Base-by-base conservation (phyloP, 2,888 invertebrate genomes). In the Caradrina clavipalpis region DNA sequence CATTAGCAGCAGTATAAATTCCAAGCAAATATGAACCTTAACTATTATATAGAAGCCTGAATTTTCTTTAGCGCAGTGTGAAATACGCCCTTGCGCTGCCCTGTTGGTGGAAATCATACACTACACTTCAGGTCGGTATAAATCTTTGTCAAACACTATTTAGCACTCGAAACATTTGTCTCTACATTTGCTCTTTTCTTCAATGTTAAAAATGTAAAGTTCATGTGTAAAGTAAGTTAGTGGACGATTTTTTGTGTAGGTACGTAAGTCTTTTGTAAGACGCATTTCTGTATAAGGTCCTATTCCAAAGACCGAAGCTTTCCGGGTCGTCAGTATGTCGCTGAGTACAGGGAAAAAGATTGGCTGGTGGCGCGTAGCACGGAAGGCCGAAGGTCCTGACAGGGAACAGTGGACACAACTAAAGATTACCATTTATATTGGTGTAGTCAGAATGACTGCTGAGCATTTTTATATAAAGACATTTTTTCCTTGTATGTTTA, bases 61-160 rank as follows among this genome's bases (percentile, higher is more conserved):
- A n/a, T n/a, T n/a, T n/a, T n/a, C n/a, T n/a, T n/a, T n/a, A n/a
- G n/a, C n/a, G n/a, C n/a, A n/a, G n/a, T n/a, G n/a, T n/a, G n/a
- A n/a, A n/a, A n/a, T n/a, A n/a, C n/a, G n/a, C n/a, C n/a, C n/a
- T n/a, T n/a, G n/a, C n/a, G n/a, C n/a, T n/a, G n/a, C n/a, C n/a
- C n/a, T n/a, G n/a, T n/a, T n/a, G n/a, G n/a, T n/a, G n/a, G n/a
- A n/a, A n/a, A n/a, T n/a, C n/a, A n/a, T n/a, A n/a, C n/a, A n/a
- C n/a, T n/a, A n/a, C n/a, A 45, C 45, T 45, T 15, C 5, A 4
- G 45, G 45, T 45, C 45, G 45, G 45, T 15, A 17, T 49, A 22
- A 13, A 42, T 47, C 17, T 17, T 49, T 78, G 78, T 71, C 72
- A 71, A 70, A 77, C 49, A 42, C 17, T 57, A 21, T 51, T 69